Evolutionary conservation across 2,797 vertebrate species (phyloP), one percentile per base, ranked within the genome.

Genomic region (Argentina silus): DNA sequence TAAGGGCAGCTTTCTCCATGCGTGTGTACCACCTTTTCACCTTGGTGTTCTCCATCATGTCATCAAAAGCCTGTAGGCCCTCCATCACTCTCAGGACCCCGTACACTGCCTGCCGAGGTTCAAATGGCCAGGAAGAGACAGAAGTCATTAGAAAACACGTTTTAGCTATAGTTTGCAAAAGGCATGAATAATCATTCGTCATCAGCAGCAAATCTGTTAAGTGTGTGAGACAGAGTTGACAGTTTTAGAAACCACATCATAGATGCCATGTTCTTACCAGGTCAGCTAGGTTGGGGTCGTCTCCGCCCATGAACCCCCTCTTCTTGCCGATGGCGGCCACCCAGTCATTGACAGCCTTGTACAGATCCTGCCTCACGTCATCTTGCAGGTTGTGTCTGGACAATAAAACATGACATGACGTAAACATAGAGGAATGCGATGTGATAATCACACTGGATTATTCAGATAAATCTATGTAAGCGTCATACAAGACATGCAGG

Each of bases 31-130:
- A 99, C 71, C 87, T 81, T 69, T 94, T 93, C 79, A 99, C 93
- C 77, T 87, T 96, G 55, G 96, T 96, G 87, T 98, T 95, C 8
- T 45, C 78, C 96, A 99, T 97, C 95, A 99, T 95, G 90, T 99
- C 97, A 0, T 97, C 91, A 6, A 97, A 98, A 3, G 98, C 95
- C 88, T 98, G 88, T 78, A 99, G 92, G 0, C 96, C 97, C 73
- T 98, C 97, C 97, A 97, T 99, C 71, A 99, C 98, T 0, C 95
- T 88, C 19, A 99, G 95, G 15, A 99, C 94, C 0, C 98, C 97
- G 0, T 95, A 99, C 78, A 99, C 98, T 0, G 97, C 96, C 98
- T 99, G 86, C 7, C 66, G n/a, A 55, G 47, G 56, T 23, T 10
- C 17, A 17, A 59, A 59, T 4, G 17, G 8, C 56, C 56, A 66